A percentile compares a stretch with the other conserved stretches of the same genome.
Conservation (phyloP, 2,888 invertebrate species). For the Hermodice carunculata region DNA sequence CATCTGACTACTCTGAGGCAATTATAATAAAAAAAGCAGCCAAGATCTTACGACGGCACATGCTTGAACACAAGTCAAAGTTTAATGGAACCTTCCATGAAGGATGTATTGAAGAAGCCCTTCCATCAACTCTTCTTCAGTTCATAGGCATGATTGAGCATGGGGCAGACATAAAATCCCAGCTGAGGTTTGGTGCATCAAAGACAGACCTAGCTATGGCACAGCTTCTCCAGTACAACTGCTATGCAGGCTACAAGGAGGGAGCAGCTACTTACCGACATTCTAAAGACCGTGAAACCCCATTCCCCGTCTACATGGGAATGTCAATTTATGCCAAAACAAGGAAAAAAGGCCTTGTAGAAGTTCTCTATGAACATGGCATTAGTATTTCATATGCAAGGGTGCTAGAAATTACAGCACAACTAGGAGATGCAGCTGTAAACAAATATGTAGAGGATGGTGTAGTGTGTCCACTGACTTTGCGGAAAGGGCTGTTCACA, state of each 20-base stretch:
- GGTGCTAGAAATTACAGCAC: slow-evolving; percentile 41
- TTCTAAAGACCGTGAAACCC: slow-evolving; percentile 19
- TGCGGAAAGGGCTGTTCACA: slow-evolving; percentile 39
- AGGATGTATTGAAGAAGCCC: slow-evolving; percentile 23
- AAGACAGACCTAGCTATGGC: slow-evolving; percentile 28
- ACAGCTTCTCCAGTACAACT: slow-evolving; percentile 32
- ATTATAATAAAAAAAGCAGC: slow-evolving; percentile 41
- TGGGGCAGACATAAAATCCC: slow-evolving; percentile 29
- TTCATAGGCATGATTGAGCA: slow-evolving; percentile 27
- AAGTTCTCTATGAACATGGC: slow-evolving; percentile 40
- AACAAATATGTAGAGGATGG: slow-evolving; percentile 25
- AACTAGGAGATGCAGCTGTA: slow-evolving; percentile 29
- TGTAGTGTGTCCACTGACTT: slow-evolving; percentile 23
- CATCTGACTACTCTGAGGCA: slow-evolving; percentile 27
- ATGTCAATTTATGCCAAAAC: slow-evolving; percentile 40
- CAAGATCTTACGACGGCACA: slow-evolving; percentile 38
- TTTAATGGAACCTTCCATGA: slow-evolving; percentile 35
- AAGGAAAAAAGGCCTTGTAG: slow-evolving; percentile 35
- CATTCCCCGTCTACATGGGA: slow-evolving; percentile 36
- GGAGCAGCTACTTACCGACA: slow-evolving; percentile 20
- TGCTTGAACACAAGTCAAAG: slow-evolving; percentile 24
- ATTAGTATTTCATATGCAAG: slow-evolving; percentile 44
- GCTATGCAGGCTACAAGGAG: slow-evolving; percentile 18
- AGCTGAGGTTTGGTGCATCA: slow-evolving; percentile 22
- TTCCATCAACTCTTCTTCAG: slow-evolving; percentile 28